These are phyloP conservation scores for Uria aalge DNA, from an alignment of 2,113 vertebrate genomes.

Conservation along the genomic window DNA sequence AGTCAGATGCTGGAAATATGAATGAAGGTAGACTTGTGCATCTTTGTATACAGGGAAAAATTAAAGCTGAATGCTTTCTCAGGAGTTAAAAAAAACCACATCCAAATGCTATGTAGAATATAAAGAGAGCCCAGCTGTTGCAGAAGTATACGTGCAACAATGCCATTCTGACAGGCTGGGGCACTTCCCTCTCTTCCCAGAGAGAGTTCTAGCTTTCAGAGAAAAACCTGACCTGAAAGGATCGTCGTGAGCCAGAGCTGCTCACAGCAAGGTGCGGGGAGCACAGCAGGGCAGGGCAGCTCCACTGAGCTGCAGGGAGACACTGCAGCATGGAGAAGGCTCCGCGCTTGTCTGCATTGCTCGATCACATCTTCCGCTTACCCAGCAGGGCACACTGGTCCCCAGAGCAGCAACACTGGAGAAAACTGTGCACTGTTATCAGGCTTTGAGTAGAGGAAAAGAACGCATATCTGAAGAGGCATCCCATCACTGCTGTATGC, in stretches of 20 bases:
- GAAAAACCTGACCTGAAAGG: background rate
- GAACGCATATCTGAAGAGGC: background rate
- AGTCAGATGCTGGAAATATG: background rate
- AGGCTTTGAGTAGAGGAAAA: background rate
- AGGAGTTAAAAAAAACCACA: background rate
- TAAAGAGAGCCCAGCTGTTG: background rate
- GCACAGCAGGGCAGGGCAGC: background rate
- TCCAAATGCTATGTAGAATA: background rate
- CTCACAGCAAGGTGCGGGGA: background rate
- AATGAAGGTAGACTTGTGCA: background rate
- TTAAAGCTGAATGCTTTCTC: background rate
- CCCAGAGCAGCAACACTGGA: background rate
- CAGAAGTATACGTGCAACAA: background rate
- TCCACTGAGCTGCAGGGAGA: accelerated
- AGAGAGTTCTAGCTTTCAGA: background rate
- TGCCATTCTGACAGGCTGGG: background rate
- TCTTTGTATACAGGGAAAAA: background rate
- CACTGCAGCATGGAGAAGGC: accelerated
- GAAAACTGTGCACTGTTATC: background rate
- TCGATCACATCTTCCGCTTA: background rate
- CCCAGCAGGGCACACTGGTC: background rate
- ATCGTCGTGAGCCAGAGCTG: accelerated
- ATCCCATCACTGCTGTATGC: background rate
- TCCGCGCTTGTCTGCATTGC: background rate
- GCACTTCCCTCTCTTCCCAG: background rate